phyloP scores from a whole-genome alignment of 2,113 vertebrate genomes.

The Bufo gargarizans region DNA sequence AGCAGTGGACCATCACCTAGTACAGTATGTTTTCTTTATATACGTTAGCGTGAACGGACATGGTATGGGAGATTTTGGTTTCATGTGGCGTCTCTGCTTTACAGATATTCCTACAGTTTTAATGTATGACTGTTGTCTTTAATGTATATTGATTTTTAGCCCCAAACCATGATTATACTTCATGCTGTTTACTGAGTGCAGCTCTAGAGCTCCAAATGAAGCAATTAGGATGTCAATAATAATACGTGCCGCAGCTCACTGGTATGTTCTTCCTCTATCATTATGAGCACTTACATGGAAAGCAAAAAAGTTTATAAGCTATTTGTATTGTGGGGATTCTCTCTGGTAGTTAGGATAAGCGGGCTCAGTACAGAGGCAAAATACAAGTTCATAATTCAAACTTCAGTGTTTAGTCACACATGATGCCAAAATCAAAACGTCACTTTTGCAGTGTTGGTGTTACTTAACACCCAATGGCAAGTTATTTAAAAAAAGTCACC shows the following conservation, averaged over 20 bases:
- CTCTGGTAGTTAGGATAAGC: too few species aligned
- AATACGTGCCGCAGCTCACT: conserved; percentile 1
- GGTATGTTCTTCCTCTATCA: conserved; percentile 27
- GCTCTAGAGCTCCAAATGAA: conserved; percentile 29
- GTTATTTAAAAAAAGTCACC: too few species aligned
- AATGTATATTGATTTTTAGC: conserved; percentile 53
- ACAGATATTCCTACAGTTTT: conserved; percentile 14
- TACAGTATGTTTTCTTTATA: neutral
- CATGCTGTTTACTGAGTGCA: conserved; percentile 43
- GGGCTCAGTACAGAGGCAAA: too few species aligned
- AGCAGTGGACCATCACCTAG: neutral
- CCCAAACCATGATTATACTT: conserved; percentile 37
- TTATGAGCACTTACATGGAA: neutral
- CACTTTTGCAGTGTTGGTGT: too few species aligned
- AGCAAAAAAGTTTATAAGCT: neutral
- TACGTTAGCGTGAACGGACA: neutral
- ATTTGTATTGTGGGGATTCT: neutral
- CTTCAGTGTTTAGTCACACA: too few species aligned
- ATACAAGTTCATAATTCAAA: too few species aligned
- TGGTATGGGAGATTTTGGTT: neutral
- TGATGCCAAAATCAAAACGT: too few species aligned
- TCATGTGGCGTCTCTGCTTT: neutral
- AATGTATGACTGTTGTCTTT: conserved; percentile 41
- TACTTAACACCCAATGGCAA: too few species aligned
- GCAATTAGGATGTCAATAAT: conserved; percentile 47